phyloP scores from a whole-genome alignment of 1,140 invertebrate genomes.

The Zaprionus nigranus region DNA sequence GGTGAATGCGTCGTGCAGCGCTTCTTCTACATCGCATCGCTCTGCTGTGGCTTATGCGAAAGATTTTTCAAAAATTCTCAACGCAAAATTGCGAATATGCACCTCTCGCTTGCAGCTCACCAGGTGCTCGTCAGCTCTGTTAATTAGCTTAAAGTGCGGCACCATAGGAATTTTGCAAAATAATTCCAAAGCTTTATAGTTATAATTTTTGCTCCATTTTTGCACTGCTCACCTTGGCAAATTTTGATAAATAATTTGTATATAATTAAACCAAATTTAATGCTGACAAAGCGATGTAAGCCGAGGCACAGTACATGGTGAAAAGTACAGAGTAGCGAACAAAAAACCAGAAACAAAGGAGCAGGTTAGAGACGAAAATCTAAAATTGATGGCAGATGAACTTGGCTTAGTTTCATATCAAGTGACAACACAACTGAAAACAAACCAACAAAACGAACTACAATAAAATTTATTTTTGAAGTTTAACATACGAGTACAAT shows the following conservation, averaged over 20 bases:
- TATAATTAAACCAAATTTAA: slow-evolving; percentile 53
- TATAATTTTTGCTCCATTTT: slow-evolving; percentile 26
- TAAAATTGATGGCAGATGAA: background rate
- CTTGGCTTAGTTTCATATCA: background rate
- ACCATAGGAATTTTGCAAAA: slow-evolving; percentile 32
- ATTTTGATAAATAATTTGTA: slow-evolving; percentile 48
- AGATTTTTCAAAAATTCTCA: slow-evolving; percentile 43
- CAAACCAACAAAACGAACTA: too few species aligned
- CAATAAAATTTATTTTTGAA: too few species aligned
- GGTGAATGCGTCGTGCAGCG: slow-evolving; percentile 13
- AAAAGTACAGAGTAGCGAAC: background rate
- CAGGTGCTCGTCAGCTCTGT: slow-evolving; percentile 18
- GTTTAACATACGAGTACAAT: too few species aligned
- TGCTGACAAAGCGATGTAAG: slow-evolving; percentile 34
- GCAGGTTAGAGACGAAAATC: background rate
- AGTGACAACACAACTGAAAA: too few species aligned
- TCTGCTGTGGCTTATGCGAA: slow-evolving; percentile 56
- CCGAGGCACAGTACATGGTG: background rate
- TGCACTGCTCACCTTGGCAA: slow-evolving; percentile 13
- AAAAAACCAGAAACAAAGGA: background rate
- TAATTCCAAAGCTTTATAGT: slow-evolving; percentile 36
- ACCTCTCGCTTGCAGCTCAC: background rate
- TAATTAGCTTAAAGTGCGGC: slow-evolving; percentile 61
- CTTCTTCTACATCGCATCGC: background rate
- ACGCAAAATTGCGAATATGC: slow-evolving; percentile 12